Evolutionary conservation across 2,113 vertebrate species (phyloP).

Genomic region (Oenanthe oenanthe): DNA sequence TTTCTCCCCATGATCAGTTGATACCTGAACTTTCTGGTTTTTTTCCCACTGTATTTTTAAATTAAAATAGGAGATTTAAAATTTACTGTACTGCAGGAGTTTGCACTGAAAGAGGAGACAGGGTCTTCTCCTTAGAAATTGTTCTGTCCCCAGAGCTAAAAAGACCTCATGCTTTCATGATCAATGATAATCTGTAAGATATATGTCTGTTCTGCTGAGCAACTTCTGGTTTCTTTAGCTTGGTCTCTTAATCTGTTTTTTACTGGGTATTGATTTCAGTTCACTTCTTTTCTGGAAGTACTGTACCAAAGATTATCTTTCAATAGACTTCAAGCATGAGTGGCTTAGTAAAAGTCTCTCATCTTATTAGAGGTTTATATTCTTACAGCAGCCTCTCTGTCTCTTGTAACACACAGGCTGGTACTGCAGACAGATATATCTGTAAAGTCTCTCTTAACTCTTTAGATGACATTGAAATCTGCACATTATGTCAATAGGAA

Average conservation of each 20-base stretch:
- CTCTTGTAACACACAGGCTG: not conserved
- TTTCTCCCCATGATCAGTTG: not conserved
- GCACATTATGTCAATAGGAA: not conserved
- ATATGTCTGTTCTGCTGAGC: not conserved
- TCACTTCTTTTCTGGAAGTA: constrained; percentile 26
- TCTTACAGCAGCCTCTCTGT: not conserved
- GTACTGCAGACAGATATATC: not conserved
- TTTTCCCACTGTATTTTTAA: not conserved
- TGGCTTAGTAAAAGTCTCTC: constrained; percentile 36
- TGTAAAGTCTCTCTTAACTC: not conserved
- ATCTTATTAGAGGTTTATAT: constrained; percentile 45
- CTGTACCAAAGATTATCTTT: constrained; percentile 52
- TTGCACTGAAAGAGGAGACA: not conserved
- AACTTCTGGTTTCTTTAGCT: constrained; percentile 30
- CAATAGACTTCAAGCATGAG: constrained; percentile 25
- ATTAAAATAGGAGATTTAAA: not conserved
- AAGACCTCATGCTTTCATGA: not conserved
- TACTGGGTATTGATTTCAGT: constrained; percentile 51
- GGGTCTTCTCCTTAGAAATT: not conserved
- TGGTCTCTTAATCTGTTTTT: constrained; percentile 38
- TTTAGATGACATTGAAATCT: not conserved
- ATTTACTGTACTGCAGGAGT: not conserved
- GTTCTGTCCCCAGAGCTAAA: not conserved
- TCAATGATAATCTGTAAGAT: not conserved
- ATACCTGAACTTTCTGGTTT: not conserved